A percentile compares a stretch with the other conserved stretches of the same genome.
phyloP scores from a whole-genome alignment of 2,113 vertebrate genomes.

The human (Homo sapiens) region GRCh38 chr20:8009001-8009500 shows the following conservation, averaged over 20 bases:
- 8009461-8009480: background rate
- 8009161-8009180: background rate
- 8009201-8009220: background rate
- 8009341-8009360: background rate
- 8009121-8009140: background rate
- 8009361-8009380: background rate
- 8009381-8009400: background rate
- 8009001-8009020: background rate
- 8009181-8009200: constrained; percentile 1
- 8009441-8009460: background rate
- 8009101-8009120: background rate
- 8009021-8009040: background rate
- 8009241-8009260: constrained; percentile 1
- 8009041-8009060: background rate
- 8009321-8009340: background rate
- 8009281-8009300: background rate
- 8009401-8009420: background rate
- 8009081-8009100: background rate
- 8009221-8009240: constrained; percentile 3
- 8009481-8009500: background rate
- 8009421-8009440: background rate
- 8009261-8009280: background rate
- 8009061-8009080: background rate
- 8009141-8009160: constrained; percentile 23
- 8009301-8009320: background rate